Evolutionary conservation across 2,797 vertebrate species (phyloP).

Genomic region (Aulostomus chinensis): DNA sequence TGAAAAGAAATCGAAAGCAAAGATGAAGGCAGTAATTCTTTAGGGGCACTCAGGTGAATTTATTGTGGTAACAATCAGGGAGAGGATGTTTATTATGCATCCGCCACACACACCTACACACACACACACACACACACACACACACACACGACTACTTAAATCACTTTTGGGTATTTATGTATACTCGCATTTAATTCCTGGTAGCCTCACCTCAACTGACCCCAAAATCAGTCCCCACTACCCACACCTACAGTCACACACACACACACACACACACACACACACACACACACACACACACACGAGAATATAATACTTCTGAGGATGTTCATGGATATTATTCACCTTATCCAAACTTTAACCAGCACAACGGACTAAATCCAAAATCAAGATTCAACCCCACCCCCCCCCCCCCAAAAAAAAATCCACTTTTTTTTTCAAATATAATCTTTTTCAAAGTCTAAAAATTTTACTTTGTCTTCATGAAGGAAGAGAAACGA

Average conservation of each 20-base stretch:
- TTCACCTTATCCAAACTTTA: background rate
- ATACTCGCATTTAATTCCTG: too few relatives aligned
- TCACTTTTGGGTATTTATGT: too few relatives aligned
- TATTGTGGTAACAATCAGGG: constrained; percentile 50
- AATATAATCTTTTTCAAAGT: background rate
- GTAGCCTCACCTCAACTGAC: too few relatives aligned
- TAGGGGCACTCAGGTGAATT: constrained; percentile 45
- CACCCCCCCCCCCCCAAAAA: too few relatives aligned
- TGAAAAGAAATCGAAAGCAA: constrained; percentile 58
- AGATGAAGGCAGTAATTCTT: constrained; percentile 60
- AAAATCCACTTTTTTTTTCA: background rate
- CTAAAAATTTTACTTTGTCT: background rate
- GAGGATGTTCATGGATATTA: background rate
- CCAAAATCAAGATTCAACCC: too few relatives aligned
- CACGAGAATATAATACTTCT: background rate
- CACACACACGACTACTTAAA: too few relatives aligned
- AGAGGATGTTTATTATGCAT: constrained; percentile 34
- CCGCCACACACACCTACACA: constrained; percentile 1
- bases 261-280: background rate
- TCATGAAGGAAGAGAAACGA: background rate
- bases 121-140: constrained; percentile 6
- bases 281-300: background rate
- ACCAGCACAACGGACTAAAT: background rate
- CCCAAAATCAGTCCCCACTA: too few relatives aligned
- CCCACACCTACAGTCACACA: background rate